A percentile compares a stretch with the other conserved stretches of the same genome.
phyloP scores from a whole-genome alignment of 2,888 invertebrate genomes.

The Drosophila koepferae region DNA sequence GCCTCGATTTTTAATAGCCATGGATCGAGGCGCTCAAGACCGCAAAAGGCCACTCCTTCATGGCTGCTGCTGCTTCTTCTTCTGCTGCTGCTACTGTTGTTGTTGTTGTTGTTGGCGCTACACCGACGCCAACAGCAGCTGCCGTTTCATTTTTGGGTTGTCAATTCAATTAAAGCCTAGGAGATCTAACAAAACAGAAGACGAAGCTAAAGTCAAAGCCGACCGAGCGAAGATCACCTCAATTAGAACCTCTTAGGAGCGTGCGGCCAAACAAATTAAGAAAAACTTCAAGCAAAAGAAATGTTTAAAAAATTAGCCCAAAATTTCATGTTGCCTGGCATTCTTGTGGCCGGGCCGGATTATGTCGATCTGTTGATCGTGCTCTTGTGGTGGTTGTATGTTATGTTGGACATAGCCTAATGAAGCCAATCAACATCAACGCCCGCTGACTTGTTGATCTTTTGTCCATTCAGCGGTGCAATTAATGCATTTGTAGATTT shows the following conservation, averaged over 20 bases:
- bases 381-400: conserved; percentile 4
- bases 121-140: conserved; percentile 65
- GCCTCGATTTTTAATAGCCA: conserved; percentile 61
- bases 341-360: conserved; percentile 21
- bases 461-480: conserved; percentile 69
- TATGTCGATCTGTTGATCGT: conserved; percentile 20
- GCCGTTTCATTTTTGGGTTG: conserved; percentile 67
- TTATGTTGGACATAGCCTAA: conserved; percentile 40
- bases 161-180: conserved; percentile 77
- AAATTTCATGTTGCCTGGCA: conserved; percentile 38
- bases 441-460: conserved; percentile 79
- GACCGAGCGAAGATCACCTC: conserved; percentile 44
- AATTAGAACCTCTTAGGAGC: conserved; percentile 75
- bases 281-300: conserved; percentile 54
- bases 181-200: conserved; percentile 17
- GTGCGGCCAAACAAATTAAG: conserved; percentile 59
- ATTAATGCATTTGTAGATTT: conserved; percentile 76
- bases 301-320: conserved; percentile 72
- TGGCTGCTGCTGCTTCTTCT: conserved; percentile 29
- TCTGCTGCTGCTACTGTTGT: conserved; percentile 4
- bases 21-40: conserved; percentile 39
- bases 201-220: neutral
- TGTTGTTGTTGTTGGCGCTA: conserved; percentile 57
- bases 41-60: conserved; percentile 71
- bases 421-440: conserved; percentile 75